Base-by-base conservation (phyloP, 2,113 vertebrate species). In the Nestor notabilis region DNA sequence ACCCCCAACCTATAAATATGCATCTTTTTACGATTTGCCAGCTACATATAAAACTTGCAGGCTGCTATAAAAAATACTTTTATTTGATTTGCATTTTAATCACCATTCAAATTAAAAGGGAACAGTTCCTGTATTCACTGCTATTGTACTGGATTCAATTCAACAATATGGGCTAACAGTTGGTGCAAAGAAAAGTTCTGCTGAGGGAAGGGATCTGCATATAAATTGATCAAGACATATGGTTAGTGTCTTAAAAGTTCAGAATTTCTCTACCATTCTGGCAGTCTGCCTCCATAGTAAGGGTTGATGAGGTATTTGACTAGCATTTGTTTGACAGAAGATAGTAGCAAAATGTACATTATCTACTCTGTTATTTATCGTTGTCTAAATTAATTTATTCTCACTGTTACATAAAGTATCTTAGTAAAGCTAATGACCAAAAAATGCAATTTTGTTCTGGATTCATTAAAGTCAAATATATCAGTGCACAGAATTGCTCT, bases 191-290 rank as follows among this genome's bases (percentile, higher is more conserved):
- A 69, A 93, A 72, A 19, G 24, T 72, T 94, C 74, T 91, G 13
- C 33, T 81, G 27, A 43, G 47, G 78, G 47, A 89, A 84, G 24
- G 80, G 65, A 91, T 90, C 83, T 96, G 68, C 72, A 90, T 96
- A 72, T 89, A 95, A 95, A 97, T 72, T 39, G 50, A 61, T 68
- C 39, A 66, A 29, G 83, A 31, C 70, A 76, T 87, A 93, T 84
- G 88, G 82, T 65, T 96, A 28, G 39, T 95, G 87, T 76, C 90
- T 69, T 28, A 77, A 86, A 96, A 61, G n/a, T 96, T 95, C 88
- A 90, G 31, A 83, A 87, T 46, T 92, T 89, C 37, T 74, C 33
- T 50, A 43, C 66, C 28, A 24, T 83, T 69, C 85, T 83, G 74
- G 2, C 53, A 71, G 27, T 90, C 83, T 93, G 58, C 91, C 76